Percentiles rank a stretch among this genome's conserved stretches.
These are phyloP conservation scores for Phorcus lineatus DNA, from an alignment of 2,888 invertebrate genomes.

Conservation along the genomic window DNA sequence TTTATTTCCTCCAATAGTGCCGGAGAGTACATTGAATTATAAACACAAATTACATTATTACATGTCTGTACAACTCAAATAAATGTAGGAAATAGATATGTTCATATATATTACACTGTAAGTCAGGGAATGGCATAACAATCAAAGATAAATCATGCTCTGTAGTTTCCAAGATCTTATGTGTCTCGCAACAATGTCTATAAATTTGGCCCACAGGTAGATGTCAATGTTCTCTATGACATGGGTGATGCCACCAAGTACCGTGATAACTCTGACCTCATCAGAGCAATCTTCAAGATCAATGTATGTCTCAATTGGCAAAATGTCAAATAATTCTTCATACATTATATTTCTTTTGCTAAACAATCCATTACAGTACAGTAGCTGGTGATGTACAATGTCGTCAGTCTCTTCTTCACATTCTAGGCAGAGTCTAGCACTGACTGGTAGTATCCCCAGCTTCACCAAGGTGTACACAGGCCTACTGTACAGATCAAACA, in stretches of 20 bases:
- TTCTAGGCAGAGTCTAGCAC: neutral
- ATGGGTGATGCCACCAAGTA: neutral
- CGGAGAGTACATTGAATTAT: too few relatives aligned
- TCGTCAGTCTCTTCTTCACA: neutral
- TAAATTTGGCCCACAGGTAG: neutral
- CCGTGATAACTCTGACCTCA: neutral
- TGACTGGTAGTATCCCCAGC: neutral
- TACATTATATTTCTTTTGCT: neutral
- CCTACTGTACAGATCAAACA: neutral
- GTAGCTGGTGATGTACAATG: neutral
- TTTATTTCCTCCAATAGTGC: too few relatives aligned
- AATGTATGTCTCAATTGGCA: neutral
- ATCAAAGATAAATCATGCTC: neutral
- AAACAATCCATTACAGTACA: neutral
- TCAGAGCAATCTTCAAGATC: neutral
- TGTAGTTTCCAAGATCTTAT: neutral
- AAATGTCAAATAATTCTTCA: neutral
- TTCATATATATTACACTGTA: neutral
- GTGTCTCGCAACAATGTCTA: neutral
- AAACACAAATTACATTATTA: too few relatives aligned
- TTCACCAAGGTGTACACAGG: neutral
- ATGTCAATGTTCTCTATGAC: neutral
- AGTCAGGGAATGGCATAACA: neutral
- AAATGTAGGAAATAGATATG: too few relatives aligned
- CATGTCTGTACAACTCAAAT: too few relatives aligned